Evolutionary conservation across 2,888 invertebrate species (phyloP), one percentile per base, ranked within the genome.

Genomic region (Flexamia atlantica): DNA sequence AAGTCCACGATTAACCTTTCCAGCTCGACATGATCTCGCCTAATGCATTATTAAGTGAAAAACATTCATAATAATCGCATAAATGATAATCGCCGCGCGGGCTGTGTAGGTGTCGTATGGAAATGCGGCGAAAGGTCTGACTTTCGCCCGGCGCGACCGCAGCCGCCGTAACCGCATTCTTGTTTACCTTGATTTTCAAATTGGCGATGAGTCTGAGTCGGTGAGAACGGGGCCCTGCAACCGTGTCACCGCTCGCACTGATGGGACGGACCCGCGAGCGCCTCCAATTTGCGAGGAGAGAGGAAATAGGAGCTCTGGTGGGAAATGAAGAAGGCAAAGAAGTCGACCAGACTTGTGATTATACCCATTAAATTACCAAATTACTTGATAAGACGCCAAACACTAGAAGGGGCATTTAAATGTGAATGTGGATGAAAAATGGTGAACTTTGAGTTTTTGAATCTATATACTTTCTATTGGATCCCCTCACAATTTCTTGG

Each of bases 41-140:
- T 64, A 46, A 76, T 76, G 74, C 74, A 76, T 76, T 46, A 76
- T 76, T 76, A 76, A 76, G 46, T 76, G 74, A 76, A 76, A 76
- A 76, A 46, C 74, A 76, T 76, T 28, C 74, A 76, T 76, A 76
- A 76, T 76, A 76, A 46, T 46, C 46, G 40, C 32, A 46, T 46
- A 72, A 40, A 76, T 76, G 25, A 76, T 46, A 76, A 76, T 76
- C 46, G 46, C 40, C 25, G 40, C 46, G 46, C 40, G 46, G 40
- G 25, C 20, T 17, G 74, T 23, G 74, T 76, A 76, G 74, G 74
- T 76, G 74, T 42, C 74, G 74, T 76, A 46, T 76, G 74, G 42
- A 64, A 64, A 64, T 64, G 64, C 64, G 64, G 30, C 28, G 28
- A 64, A 64, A 28, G 64, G 25, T 28, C 28, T 28, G 28, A 25